Conservation (phyloP, 2,888 invertebrate genomes). For the Dasypolia templi region DNA sequence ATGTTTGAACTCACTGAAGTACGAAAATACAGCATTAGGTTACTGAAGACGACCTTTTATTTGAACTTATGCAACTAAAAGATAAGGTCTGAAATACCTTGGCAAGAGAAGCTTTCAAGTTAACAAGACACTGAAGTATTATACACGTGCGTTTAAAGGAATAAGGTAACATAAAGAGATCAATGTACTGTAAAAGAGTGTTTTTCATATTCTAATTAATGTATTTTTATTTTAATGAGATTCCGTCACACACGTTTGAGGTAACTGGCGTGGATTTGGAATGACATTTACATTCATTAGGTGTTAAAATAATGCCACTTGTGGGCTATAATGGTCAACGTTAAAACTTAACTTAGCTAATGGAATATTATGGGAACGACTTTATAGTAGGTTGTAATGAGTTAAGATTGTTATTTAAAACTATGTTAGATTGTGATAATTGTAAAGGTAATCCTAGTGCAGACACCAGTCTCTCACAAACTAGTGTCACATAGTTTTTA, state of each 20-base stretch:
- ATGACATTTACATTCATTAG: constrained; percentile 61
- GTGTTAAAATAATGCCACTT: constrained; percentile 9
- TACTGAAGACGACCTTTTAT: constrained; percentile 16
- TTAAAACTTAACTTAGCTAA: constrained; percentile 5
- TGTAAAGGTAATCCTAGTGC: too few relatives aligned
- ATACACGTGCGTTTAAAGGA: constrained; percentile 21
- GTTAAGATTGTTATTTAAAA: background rate
- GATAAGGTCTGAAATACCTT: constrained; percentile 37
- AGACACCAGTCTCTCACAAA: too few relatives aligned
- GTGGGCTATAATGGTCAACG: constrained; percentile 25
- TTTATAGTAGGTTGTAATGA: background rate
- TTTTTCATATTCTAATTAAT: constrained; percentile 68
- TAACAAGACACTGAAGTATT: constrained; percentile 15
- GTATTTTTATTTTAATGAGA: constrained; percentile 66
- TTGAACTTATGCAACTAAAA: background rate
- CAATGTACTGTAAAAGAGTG: constrained; percentile 55
- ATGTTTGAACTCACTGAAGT: constrained; percentile 61
- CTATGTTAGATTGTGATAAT: background rate
- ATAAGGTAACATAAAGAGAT: constrained; percentile 49
- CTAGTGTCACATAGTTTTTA: too few relatives aligned
- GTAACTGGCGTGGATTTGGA: constrained; percentile 33
- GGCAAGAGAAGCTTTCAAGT: background rate
- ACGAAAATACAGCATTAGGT: constrained; percentile 51
- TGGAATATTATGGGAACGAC: background rate
- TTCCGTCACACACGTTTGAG: constrained; percentile 53